Conservation (phyloP, 2,797 vertebrate genomes). For the Propithecus deckenii region DNA sequence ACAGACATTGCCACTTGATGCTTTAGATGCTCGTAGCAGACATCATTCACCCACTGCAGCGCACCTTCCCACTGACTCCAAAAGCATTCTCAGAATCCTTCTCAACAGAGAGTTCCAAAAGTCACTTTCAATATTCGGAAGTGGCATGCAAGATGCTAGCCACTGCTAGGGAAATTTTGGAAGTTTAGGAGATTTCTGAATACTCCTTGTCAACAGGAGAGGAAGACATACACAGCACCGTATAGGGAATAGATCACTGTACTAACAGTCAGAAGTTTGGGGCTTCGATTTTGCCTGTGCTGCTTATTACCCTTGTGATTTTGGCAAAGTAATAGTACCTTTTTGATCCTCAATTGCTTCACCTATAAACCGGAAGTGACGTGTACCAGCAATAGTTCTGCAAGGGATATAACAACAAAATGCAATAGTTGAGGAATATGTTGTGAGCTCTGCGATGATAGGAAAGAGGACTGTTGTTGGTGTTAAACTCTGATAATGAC, state of each 20-base stretch:
- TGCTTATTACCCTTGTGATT: neutral
- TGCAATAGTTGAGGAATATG: neutral
- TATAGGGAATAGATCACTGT: fast-evolving
- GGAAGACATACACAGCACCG: neutral
- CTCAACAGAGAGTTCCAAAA: neutral
- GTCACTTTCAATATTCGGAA: neutral
- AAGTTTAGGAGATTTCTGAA: neutral
- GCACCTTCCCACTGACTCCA: neutral
- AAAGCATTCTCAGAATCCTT: neutral
- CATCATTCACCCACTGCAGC: neutral
- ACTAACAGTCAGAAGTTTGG: neutral
- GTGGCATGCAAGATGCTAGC: neutral
- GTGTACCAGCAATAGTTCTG: neutral
- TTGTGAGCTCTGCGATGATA: neutral
- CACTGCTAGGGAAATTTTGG: neutral
- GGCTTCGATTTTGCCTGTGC: neutral
- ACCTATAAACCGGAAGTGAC: neutral
- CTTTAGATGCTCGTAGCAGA: neutral
- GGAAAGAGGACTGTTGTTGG: neutral
- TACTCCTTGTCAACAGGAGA: neutral
- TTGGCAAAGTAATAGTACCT: neutral
- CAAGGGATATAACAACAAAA: neutral
- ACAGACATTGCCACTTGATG: neutral
- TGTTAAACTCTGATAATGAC: neutral
- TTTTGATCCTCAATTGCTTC: neutral